These are phyloP conservation scores for Nestor notabilis DNA, from an alignment of 2,113 vertebrate genomes.

Conservation along the genomic window DNA sequence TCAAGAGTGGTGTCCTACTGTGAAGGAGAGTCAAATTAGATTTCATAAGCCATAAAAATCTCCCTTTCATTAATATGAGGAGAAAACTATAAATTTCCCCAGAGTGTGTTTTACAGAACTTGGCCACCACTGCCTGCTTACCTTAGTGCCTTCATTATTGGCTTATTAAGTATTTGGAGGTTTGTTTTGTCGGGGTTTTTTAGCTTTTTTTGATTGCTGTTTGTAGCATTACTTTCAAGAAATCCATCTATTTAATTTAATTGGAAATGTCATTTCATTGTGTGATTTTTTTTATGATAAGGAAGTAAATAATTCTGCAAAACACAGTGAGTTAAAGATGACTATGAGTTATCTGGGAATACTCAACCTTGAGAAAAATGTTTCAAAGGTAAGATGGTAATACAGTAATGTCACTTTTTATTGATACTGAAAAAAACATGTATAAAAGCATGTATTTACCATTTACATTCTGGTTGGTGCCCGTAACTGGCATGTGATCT, in stretches of 20 bases:
- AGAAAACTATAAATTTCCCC: background rate
- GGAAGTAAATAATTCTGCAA: background rate
- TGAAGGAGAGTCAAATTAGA: background rate
- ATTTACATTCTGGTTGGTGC: background rate
- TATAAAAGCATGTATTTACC: background rate
- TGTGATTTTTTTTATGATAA: background rate
- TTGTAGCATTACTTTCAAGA: background rate
- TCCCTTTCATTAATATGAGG: background rate
- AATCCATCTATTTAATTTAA: background rate
- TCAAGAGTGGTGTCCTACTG: background rate
- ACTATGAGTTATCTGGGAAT: background rate
- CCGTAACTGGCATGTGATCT: background rate
- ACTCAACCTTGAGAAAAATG: background rate
- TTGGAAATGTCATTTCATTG: background rate
- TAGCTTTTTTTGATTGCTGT: background rate
- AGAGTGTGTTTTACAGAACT: background rate
- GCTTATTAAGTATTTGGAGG: background rate
- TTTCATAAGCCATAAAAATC: background rate
- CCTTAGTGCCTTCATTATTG: background rate
- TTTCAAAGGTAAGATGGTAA: background rate
- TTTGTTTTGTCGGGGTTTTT: background rate
- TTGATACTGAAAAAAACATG: background rate
- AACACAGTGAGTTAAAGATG: background rate
- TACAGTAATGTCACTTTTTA: background rate
- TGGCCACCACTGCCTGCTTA: background rate